Evolutionary conservation across 2,888 invertebrate genomes (phyloP).

Genomic region (Cheilosia pagana): DNA sequence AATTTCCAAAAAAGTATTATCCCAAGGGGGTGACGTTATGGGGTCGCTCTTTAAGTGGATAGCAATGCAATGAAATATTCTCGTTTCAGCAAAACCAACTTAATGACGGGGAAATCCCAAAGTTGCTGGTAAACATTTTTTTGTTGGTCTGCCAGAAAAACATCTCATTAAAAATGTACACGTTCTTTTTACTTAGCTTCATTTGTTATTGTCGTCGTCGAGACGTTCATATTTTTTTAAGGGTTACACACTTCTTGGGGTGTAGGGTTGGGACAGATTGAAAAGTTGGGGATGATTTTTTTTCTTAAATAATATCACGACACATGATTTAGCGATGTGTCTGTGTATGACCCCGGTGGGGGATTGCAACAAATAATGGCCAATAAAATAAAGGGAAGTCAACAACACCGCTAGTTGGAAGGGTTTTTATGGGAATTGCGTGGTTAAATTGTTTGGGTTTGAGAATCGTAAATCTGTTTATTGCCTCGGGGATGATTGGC

Average conservation of each 20-base stretch:
- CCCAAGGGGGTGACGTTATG: too few relatives aligned
- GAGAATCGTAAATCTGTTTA: slow-evolving; percentile 53
- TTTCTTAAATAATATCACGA: slow-evolving; percentile 20
- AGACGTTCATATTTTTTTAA: slow-evolving; percentile 10
- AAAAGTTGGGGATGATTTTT: slow-evolving; percentile 4
- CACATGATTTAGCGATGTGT: slow-evolving; percentile 16
- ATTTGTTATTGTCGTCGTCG: slow-evolving; percentile 13
- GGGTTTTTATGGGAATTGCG: slow-evolving; percentile 23
- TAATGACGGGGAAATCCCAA: slow-evolving; percentile 1
- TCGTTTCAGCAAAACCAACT: slow-evolving; percentile 18
- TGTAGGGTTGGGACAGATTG: slow-evolving; percentile 4
- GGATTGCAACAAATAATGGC: slow-evolving; percentile 3
- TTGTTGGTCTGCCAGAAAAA: neutral
- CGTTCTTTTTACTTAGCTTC: slow-evolving; percentile 7
- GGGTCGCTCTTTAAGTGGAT: neutral
- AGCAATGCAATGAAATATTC: slow-evolving; percentile 6
- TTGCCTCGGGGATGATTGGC: slow-evolving; percentile 41
- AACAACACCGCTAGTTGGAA: neutral
- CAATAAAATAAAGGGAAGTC: slow-evolving; percentile 14
- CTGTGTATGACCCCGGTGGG: neutral
- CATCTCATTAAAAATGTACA: slow-evolving; percentile 45
- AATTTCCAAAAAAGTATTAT: slow-evolving; percentile 36
- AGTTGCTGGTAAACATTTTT: neutral
- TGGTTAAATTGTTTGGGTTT: slow-evolving; percentile 44
- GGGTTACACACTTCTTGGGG: neutral